Base-by-base conservation (phyloP, 2,113 vertebrate genomes). In the Callithrix jacchus region DNA sequence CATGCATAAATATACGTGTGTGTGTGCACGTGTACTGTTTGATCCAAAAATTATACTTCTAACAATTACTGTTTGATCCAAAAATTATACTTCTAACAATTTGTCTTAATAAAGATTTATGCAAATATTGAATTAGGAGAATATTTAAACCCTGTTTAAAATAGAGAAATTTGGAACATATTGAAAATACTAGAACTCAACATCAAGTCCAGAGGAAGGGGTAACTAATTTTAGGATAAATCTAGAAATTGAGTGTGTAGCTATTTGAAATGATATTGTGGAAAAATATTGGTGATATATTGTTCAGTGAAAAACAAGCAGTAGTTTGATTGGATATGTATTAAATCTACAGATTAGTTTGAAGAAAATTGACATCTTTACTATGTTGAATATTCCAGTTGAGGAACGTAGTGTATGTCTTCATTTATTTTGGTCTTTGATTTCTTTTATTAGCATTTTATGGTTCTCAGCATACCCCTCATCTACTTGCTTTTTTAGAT, bases 41-140 rank as follows among this genome's bases (percentile, higher is more conserved):
- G 40, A 92, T n/a, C 64, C 49, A 84, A 70, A 70, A 92, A 25
- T n/a, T 88, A 13, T 20, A 79, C 21, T 87, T 91, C 10, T 3
- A 23, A 54, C 6, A 77, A 64, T 96, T 91, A 42, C 12, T 30
- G 13, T 70, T 88, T 70, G 40, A 92, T 32, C 64, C 49, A 84
- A 70, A 76, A 92, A 20, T n/a, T 88, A 13, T 20, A 79, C 21
- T 87, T 91, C 10, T 3, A 23, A 54, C 6, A 77, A 64, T 96
- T 91, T 88, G 42, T 68, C 64, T 47, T 49, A 94, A 93, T 66
- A 86, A 85, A 86, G 32, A 32, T 92, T 4, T 85, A 42, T 91
- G 27, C 47, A 89, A 92, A 70, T 56, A 89, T 81, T 95, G 91
- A 80, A 61, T 89, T 91, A 73, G 74, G 35, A 89, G 45, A 64